phyloP scores from a whole-genome alignment of 2,888 invertebrate genomes.

The Tipula vernalis region DNA sequence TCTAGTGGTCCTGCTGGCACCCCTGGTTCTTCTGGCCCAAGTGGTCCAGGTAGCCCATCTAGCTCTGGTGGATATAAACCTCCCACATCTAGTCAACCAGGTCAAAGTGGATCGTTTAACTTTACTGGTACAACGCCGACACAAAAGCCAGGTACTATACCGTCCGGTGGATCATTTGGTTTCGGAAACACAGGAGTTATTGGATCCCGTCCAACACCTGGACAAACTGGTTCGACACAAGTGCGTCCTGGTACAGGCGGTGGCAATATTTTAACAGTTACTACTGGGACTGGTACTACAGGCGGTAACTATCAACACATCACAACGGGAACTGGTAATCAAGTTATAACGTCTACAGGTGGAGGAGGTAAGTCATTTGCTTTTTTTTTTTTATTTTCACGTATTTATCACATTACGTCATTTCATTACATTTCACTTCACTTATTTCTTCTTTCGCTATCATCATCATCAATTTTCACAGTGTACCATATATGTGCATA shows the following conservation, averaged over 20 bases:
- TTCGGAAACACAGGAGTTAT: background rate
- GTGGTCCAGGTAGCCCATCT: slow-evolving; percentile 23
- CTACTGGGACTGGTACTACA: background rate
- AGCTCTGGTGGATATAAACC: slow-evolving; percentile 20
- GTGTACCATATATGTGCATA: slow-evolving; percentile 6
- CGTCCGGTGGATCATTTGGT: background rate
- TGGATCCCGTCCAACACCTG: slow-evolving; percentile 23
- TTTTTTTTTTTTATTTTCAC: background rate
- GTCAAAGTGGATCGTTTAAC: slow-evolving; percentile 8
- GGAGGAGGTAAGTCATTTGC: background rate
- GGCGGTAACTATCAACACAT: background rate
- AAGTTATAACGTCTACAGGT: background rate
- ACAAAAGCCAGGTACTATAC: slow-evolving; percentile 20
- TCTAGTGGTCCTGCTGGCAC: slow-evolving; percentile 25
- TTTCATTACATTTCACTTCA: background rate
- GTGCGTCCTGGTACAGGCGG: slow-evolving; percentile 16
- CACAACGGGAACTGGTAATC: background rate
- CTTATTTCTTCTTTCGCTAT: background rate
- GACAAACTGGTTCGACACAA: slow-evolving; percentile 34
- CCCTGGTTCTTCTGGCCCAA: slow-evolving; percentile 20
- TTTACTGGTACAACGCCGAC: slow-evolving; percentile 7
- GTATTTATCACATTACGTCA: background rate
- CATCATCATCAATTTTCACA: background rate
- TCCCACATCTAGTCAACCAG: slow-evolving; percentile 26
- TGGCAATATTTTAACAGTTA: background rate